Evolutionary conservation across 2,113 vertebrate genomes (phyloP), one percentile per base, ranked within the genome.

Genomic region (Trichomycterus rosablanca): DNA sequence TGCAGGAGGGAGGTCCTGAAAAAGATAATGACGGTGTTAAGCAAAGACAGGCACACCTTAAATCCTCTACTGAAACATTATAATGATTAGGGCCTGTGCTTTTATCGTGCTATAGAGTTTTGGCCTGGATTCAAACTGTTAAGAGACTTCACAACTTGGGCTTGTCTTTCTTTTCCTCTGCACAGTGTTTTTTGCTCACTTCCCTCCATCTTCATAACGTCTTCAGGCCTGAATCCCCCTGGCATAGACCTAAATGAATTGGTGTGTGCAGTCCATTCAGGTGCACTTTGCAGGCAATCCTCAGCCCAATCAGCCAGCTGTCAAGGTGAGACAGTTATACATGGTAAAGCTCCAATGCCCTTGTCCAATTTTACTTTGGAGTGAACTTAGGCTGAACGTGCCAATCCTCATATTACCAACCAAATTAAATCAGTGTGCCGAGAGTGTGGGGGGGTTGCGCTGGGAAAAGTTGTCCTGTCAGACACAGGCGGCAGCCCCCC

Each of bases 301-400:
- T 54, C 76, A 76, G 81, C 68, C 80, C 85, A 81, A 83, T 85
- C 81, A 76, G 78, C 78, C 82, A 85, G 84, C 84, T 86, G 86
- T 87, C 85, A 83, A 86, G 82, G 84, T 87, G 77, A 86, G 79
- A 72, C 76, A 62, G 71, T 85, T 82, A 84, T 81, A 88, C 85
- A 83, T 77, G 80, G 78, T 76, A 78, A 83, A 80, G 84, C 86
- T 85, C 86, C 84, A 86, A 80, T 85, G 84, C 85, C 82, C 86
- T 82, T 81, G 83, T 87, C 81, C 85, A 87, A 88, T 88, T 87
- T 87, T 82, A 86, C 86, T 87, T 86, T 85, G 83, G 77, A 83
- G 81, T 80, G 84, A 85, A 83, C 82, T 81, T 82, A 76, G 81
- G 81, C 82, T 80, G 79, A 84, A 87, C 80, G 81, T 74, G 85